Evolutionary conservation across 2,888 invertebrate genomes (phyloP).

Genomic region (Rhyacophila evoluta): DNA sequence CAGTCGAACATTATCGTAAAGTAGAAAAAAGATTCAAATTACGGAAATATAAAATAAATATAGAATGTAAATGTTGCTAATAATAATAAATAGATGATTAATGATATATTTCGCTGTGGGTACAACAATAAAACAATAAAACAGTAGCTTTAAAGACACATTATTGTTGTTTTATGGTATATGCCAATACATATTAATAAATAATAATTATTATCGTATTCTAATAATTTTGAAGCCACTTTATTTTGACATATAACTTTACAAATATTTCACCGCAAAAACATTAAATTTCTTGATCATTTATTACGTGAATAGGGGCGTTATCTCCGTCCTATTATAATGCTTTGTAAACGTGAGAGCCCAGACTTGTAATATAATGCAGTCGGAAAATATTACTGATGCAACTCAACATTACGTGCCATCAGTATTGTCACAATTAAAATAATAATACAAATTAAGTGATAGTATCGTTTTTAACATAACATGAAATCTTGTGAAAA

Average conservation of each 20-base stretch:
- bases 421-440: not conserved
- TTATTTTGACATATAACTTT: slow-evolving; percentile 26
- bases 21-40: too few relatives aligned
- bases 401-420: not conserved
- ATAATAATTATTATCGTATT: not conserved
- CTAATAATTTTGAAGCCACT: slow-evolving; percentile 19
- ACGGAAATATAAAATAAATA: too few relatives aligned
- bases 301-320: not conserved
- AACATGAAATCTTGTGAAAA: too few relatives aligned
- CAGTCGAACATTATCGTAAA: too few relatives aligned
- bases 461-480: too few relatives aligned
- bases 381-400: not conserved
- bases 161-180: slow-evolving; percentile 29
- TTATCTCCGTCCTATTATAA: slow-evolving; percentile 1
- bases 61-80: too few relatives aligned
- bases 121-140: not conserved
- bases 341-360: slow-evolving; percentile 22
- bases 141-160: slow-evolving; percentile 35
- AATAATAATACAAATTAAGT: not conserved
- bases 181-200: not conserved
- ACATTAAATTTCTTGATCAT: not conserved
- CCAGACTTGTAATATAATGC: not conserved
- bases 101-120: too few relatives aligned
- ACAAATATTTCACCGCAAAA: not conserved
- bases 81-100: too few relatives aligned